These are phyloP conservation scores for Nymphicus hollandicus DNA, from an alignment of 2,113 vertebrate species.

Conservation along the genomic window DNA sequence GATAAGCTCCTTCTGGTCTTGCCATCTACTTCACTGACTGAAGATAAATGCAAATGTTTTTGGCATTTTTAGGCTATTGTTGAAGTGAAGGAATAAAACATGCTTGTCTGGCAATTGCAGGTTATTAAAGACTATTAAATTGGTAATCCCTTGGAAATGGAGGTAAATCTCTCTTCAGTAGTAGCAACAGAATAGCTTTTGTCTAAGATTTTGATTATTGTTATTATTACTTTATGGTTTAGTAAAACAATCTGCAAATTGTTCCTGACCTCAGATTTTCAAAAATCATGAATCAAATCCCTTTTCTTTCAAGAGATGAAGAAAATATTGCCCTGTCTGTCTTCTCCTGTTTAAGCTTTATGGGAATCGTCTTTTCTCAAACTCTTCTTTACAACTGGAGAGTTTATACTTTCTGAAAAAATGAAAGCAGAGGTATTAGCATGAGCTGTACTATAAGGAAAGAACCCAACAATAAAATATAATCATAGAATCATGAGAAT, in stretches of 20 bases:
- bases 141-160: slow-evolving; percentile 33
- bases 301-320: not conserved
- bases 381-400: not conserved
- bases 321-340: not conserved
- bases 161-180: slow-evolving; percentile 28
- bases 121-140: slow-evolving; percentile 55
- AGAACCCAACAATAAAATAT: not conserved
- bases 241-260: slow-evolving; percentile 48
- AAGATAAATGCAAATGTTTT: slow-evolving; percentile 52
- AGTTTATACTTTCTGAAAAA: not conserved
- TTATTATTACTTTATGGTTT: slow-evolving; percentile 21
- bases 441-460: not conserved
- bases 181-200: slow-evolving; percentile 5
- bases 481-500: not conserved
- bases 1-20: slow-evolving; percentile 41
- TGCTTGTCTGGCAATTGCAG: slow-evolving; percentile 42
- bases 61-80: slow-evolving; percentile 31
- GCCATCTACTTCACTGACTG: slow-evolving; percentile 22
- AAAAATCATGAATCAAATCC: slow-evolving; percentile 4
- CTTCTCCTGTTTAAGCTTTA: not conserved
- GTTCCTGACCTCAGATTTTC: slow-evolving; percentile 33
- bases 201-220: slow-evolving; percentile 48
- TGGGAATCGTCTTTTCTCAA: not conserved
- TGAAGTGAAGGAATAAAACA: slow-evolving; percentile 28
- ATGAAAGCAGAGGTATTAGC: not conserved